These are phyloP conservation scores for Canis aureus DNA, from an alignment of 2,113 vertebrate genomes.

Conservation along the genomic window DNA sequence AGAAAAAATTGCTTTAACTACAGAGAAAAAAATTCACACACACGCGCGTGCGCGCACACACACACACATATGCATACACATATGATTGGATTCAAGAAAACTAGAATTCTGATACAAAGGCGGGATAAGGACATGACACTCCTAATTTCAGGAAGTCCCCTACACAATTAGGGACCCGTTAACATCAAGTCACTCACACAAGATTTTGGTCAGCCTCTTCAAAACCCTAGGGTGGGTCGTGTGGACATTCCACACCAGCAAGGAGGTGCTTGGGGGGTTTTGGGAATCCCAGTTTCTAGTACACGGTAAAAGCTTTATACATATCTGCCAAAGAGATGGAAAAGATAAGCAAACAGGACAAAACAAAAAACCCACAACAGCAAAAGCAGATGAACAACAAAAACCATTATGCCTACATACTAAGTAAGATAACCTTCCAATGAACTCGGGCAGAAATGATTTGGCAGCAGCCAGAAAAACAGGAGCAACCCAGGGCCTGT, in stretches of 20 bases:
- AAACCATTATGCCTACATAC: neutral
- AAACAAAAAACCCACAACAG: neutral
- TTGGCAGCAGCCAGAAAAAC: neutral
- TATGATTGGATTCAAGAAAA: constrained; percentile 35
- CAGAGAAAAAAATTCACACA: neutral
- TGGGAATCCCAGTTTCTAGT: neutral
- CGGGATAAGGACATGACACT: neutral
- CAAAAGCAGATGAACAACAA: neutral
- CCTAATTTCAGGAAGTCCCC: neutral
- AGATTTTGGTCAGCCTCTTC: neutral
- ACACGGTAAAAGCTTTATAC: neutral
- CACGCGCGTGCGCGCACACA: neutral
- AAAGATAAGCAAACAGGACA: neutral
- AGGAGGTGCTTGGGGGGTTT: neutral
- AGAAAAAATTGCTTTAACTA: neutral
- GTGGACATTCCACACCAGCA: neutral
- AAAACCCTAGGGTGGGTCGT: neutral
- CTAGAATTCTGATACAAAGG: neutral
- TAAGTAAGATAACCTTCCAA: constrained; percentile 28
- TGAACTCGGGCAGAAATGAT: neutral
- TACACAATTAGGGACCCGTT: neutral
- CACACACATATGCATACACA: neutral
- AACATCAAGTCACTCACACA: neutral
- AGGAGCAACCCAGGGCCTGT: neutral
- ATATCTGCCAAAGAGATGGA: neutral